Conservation (phyloP, 2,888 invertebrate species). For the Invenusta paracnida region DNA sequence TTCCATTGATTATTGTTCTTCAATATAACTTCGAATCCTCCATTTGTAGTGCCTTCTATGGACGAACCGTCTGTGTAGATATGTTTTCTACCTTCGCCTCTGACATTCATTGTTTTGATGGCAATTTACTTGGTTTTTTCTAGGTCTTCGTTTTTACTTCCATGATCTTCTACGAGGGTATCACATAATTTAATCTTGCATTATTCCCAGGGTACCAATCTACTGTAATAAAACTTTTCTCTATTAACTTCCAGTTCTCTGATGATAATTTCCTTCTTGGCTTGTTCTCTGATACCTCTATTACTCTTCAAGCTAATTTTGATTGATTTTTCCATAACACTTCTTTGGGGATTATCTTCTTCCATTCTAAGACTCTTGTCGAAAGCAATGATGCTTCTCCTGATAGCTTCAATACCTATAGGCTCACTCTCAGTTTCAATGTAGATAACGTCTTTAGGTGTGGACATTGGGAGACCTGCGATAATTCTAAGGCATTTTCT, state of each 20-base stretch:
- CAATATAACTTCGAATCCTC: neutral
- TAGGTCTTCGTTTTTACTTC: neutral
- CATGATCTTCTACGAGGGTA: neutral
- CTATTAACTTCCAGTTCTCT: neutral
- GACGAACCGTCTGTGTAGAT: neutral
- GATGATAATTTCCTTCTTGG: neutral
- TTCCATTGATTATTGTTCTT: neutral
- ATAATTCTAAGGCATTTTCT: neutral
- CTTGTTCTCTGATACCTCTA: constrained; percentile 1
- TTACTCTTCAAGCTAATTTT: neutral
- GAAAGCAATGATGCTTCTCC: neutral
- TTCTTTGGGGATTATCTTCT: neutral
- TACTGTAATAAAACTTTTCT: neutral
- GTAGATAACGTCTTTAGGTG: neutral
- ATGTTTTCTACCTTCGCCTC: neutral
- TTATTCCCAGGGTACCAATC: neutral
- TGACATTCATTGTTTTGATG: neutral
- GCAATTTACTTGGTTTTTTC: neutral
- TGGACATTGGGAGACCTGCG: neutral
- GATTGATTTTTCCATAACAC: neutral
- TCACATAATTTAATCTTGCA: neutral
- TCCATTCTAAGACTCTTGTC: constrained; percentile 12
- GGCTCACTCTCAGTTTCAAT: neutral
- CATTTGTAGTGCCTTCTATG: neutral
- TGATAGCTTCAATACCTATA: neutral